A percentile compares a stretch with the other conserved stretches of the same genome.
phyloP scores from a whole-genome alignment of 2,797 vertebrate species.

The Thamnophis elegans region DNA sequence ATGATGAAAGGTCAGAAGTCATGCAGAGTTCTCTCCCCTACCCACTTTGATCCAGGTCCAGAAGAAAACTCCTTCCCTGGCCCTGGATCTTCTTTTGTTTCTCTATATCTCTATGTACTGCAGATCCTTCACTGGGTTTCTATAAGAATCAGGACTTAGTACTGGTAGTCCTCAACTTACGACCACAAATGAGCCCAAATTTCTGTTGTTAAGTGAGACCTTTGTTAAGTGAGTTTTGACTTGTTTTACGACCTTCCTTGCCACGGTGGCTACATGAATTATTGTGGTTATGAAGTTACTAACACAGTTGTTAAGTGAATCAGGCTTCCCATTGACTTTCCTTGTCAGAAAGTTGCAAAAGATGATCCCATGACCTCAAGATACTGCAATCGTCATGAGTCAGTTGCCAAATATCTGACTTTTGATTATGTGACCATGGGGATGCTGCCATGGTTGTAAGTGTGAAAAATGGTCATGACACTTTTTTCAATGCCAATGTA shows the following conservation, averaged over 20 bases:
- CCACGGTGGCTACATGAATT: neutral
- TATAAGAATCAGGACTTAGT: neutral
- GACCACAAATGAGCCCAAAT: neutral
- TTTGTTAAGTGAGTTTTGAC: neutral
- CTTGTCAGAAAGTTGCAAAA: neutral
- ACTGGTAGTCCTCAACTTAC: neutral
- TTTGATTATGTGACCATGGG: neutral
- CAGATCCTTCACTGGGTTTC: neutral
- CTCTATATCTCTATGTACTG: neutral
- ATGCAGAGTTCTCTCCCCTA: too few relatives aligned
- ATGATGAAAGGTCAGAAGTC: neutral
- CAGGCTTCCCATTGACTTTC: neutral
- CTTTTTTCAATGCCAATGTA: neutral
- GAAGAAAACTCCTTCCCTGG: neutral
- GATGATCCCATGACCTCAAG: neutral
- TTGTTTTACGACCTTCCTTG: neutral
- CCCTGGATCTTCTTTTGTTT: neutral
- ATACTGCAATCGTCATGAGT: neutral
- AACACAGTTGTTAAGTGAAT: neutral
- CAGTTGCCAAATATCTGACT: neutral
- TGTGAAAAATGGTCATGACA: neutral
- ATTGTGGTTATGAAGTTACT: neutral
- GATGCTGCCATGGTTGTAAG: neutral
- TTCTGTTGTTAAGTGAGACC: neutral
- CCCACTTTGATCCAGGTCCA: neutral